Percentiles rank a stretch among this genome's conserved stretches.
These are phyloP conservation scores for silkworm (Bombyx mori) DNA, from an alignment of 1,140 invertebrate species.

Conservation along the genomic window DNA sequence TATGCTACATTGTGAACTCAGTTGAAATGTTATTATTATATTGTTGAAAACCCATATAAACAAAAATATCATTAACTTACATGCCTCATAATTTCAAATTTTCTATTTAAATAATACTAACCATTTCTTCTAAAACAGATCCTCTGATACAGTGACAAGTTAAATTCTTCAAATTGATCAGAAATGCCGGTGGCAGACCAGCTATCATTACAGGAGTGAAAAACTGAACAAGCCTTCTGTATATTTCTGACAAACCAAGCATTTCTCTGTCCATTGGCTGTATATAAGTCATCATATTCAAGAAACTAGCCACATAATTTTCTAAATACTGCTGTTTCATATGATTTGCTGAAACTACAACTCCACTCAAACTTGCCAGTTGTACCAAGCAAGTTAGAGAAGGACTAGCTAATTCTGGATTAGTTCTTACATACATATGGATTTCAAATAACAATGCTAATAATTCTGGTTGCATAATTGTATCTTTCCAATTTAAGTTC, in stretches of 20 bases:
- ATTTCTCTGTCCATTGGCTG: conserved; percentile 76
- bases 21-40: no score
- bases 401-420: conserved; percentile 81
- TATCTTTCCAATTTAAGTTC: conserved; percentile 78
- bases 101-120: conserved; percentile 50
- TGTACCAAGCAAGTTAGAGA: conserved; percentile 86
- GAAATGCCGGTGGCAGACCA: conserved; percentile 56
- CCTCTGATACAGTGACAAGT: conserved; percentile 83
- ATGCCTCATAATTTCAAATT: no score
- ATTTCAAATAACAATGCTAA: conserved; percentile 86
- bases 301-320: conserved; percentile 79
- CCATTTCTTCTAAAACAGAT: conserved; percentile 82
- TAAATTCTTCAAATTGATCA: conserved; percentile 79
- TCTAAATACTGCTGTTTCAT: conserved; percentile 79
- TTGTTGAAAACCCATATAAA: no score
- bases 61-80: no score
- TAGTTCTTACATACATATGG: conserved; percentile 84
- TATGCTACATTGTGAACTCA: no score
- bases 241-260: conserved; percentile 78
- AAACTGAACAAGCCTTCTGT: conserved; percentile 76
- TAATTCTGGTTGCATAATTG: conserved; percentile 81
- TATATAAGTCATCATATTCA: conserved; percentile 77
- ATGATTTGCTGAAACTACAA: conserved; percentile 74
- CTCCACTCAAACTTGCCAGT: conserved; percentile 80
- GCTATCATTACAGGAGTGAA: conserved; percentile 73